A percentile compares a stretch with the other conserved stretches of the same genome.
phyloP scores from a whole-genome alignment of 1,140 invertebrate genomes.

The Conopomorpha cramerella region DNA sequence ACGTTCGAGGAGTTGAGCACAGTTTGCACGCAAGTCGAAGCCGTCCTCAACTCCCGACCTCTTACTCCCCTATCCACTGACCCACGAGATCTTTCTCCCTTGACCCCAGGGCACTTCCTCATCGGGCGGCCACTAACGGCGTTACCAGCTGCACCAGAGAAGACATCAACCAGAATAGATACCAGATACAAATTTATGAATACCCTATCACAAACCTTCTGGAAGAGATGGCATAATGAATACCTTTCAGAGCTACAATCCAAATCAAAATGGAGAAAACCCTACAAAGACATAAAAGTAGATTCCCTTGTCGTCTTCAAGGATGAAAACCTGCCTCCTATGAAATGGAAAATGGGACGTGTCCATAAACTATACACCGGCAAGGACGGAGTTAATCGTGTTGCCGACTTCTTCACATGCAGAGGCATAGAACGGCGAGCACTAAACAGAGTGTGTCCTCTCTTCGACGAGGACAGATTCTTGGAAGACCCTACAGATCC shows the following conservation, averaged over 20 bases:
- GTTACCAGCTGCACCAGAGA: neutral
- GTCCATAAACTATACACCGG: slow-evolving; percentile 10
- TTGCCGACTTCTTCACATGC: slow-evolving; percentile 3
- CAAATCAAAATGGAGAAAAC: neutral
- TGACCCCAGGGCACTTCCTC: slow-evolving; percentile 3
- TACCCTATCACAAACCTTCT: neutral
- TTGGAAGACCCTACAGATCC: neutral
- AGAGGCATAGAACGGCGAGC: neutral
- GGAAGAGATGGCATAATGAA: neutral
- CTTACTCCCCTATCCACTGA: slow-evolving; percentile 5
- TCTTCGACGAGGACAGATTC: neutral
- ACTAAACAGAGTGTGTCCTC: neutral
- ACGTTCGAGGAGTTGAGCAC: slow-evolving; percentile 8
- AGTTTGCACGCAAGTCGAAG: slow-evolving; percentile 7
- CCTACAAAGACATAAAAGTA: neutral
- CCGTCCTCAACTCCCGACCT: slow-evolving; percentile 9
- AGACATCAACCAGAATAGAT: no score
- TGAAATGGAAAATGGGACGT: slow-evolving; percentile 18
- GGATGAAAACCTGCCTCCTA: slow-evolving; percentile 8
- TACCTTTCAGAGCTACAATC: neutral
- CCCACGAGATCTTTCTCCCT: slow-evolving; percentile 1
- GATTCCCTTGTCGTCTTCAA: slow-evolving; percentile 4
- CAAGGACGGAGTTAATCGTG: slow-evolving; percentile 8
- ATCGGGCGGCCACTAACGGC: slow-evolving; percentile 3
- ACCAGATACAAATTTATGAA: neutral